Base-by-base conservation (phyloP, 2,888 invertebrate species). In the Dryobotodes eremita region DNA sequence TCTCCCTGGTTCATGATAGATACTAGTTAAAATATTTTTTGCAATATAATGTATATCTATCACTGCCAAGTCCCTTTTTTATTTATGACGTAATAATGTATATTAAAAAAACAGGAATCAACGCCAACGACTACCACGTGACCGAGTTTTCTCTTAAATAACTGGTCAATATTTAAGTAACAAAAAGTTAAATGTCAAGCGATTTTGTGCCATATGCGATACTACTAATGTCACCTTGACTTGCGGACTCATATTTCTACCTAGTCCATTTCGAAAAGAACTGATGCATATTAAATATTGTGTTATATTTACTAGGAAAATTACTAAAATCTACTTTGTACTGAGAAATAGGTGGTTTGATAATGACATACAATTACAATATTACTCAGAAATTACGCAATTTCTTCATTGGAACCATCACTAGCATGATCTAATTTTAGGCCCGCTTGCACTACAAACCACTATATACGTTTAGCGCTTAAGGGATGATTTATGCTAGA, bases 291-390 rank as follows among this genome's bases (percentile, higher is more conserved):
- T 23, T 72, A 42, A 61, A 73, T 36, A 17, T 48, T 5, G 36
- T 72, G 15, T 4, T 36, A 46, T 2, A 61, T 50, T 59, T 48
- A 50, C 17, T 23, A 74, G 10, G n/a, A 62, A 55, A 57, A 50
- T 26, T 0, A 61, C 50, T 77, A 68, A 46, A 53, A 31, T 61
- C 59, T 77, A 77, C 61, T 77, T 77, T 77, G 77, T 77, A 77
- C 77, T 61, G 53, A 46, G 17, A 20, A 31, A 17, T n/a, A 77
- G 68, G 77, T 77, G 77, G 61, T 77, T 68, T 31, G 2, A 36
- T 36, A 13, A 61, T n/a, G 59, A 53, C 46, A 65, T n/a, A 65
- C 23, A 75, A 50, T 50, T 66, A 66, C 2, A 42, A 42, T 50
- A 17, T 57, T 23, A 77, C 26, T 1, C 6, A 42, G 11, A 66